phyloP scores from a whole-genome alignment of 2,113 vertebrate species.

The Salminus brasiliensis region DNA sequence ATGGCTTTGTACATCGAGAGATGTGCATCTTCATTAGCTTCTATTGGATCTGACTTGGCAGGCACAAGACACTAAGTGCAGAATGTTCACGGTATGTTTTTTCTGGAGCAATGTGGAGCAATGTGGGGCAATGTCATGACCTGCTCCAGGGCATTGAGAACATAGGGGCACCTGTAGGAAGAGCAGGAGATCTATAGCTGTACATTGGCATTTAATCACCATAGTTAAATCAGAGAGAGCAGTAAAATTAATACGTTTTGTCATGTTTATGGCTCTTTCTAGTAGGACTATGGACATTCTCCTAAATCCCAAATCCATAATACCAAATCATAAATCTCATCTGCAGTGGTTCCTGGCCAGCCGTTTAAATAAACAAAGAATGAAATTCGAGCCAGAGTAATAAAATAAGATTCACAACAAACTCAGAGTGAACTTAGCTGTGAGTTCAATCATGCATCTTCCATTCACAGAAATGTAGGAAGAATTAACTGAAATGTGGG shows the following conservation, averaged over 20 bases:
- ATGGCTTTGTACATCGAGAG: neutral
- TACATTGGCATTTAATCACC: neutral
- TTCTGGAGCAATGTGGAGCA: too few species aligned
- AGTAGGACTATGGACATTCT: neutral
- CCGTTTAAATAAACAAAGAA: neutral
- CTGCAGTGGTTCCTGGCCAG: neutral
- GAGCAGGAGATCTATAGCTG: neutral
- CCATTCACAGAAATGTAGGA: neutral
- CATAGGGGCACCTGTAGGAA: neutral
- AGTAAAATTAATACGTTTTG: neutral
- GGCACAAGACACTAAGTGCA: neutral
- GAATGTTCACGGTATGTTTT: neutral
- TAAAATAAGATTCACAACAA: neutral
- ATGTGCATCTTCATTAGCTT: slow-evolving; percentile 6
- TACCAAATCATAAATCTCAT: too few species aligned
- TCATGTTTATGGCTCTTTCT: neutral
- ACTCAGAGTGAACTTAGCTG: neutral
- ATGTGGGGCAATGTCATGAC: neutral
- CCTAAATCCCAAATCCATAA: neutral
- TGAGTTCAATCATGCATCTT: neutral
- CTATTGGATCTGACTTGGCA: neutral
- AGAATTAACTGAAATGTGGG: neutral
- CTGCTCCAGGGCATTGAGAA: neutral
- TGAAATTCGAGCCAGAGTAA: neutral
- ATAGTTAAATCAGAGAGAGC: neutral